Evolutionary conservation across 2,113 vertebrate species (phyloP).

Genomic region (Trematomus loennbergii): DNA sequence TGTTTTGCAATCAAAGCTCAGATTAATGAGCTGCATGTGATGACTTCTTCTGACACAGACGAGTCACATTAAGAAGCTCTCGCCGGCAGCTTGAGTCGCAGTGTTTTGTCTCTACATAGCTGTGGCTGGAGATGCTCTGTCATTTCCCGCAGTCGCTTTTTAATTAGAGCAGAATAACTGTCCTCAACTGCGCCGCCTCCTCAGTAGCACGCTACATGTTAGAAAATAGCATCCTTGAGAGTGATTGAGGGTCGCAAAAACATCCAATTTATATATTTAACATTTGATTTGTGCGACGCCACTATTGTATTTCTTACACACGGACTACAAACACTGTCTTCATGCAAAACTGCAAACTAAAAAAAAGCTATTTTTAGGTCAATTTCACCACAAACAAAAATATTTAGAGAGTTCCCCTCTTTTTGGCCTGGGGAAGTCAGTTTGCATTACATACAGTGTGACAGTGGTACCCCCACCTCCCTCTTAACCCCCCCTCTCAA

Average conservation of each 20-base stretch:
- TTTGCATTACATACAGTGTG: constrained; percentile 19
- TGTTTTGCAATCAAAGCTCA: constrained; percentile 6
- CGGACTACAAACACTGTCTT: not conserved
- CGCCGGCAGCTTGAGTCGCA: not conserved
- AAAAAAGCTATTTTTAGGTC: not conserved
- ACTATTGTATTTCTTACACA: not conserved
- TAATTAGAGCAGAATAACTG: constrained; percentile 57
- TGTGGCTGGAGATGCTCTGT: constrained; percentile 61
- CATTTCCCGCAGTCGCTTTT: constrained; percentile 65
- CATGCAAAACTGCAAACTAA: not conserved
- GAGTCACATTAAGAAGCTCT: constrained; percentile 22
- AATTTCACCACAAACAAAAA: too few relatives aligned
- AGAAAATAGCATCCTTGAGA: constrained; percentile 34
- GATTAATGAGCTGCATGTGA: constrained; percentile 31
- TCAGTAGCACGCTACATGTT: constrained; percentile 21
- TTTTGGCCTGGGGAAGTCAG: constrained; percentile 1
- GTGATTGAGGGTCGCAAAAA: too few relatives aligned
- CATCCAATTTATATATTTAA: not conserved
- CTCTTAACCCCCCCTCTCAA: constrained; percentile 5
- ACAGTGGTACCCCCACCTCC: constrained; percentile 1
- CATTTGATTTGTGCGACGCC: constrained; percentile 6
- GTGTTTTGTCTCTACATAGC: constrained; percentile 43
- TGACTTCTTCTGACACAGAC: constrained; percentile 14
- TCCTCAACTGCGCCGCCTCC: constrained; percentile 36
- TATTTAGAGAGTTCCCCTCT: not conserved